Evolutionary conservation across 1,140 invertebrate species (phyloP).

Genomic region (Asobara japonica): DNA sequence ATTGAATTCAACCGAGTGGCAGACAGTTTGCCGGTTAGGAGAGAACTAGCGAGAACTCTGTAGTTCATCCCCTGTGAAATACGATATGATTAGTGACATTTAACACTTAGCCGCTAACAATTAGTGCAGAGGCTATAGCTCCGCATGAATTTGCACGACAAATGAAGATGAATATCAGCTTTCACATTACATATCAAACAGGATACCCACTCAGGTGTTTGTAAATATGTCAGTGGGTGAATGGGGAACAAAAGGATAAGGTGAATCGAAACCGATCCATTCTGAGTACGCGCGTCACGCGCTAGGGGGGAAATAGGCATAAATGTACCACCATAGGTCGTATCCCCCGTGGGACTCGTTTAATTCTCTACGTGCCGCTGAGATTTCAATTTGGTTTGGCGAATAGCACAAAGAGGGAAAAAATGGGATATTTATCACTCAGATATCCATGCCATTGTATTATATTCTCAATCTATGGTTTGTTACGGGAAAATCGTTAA

Average conservation of each 20-base stretch:
- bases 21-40: background rate
- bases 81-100: background rate
- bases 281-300: constrained; percentile 32
- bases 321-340: constrained; percentile 10
- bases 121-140: background rate
- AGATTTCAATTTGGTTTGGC: constrained; percentile 33
- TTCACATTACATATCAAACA: background rate
- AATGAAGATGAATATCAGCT: background rate
- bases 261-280: constrained; percentile 33
- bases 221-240: background rate
- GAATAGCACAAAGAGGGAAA: constrained; percentile 2
- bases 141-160: background rate
- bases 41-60: background rate
- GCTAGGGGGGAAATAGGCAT: background rate
- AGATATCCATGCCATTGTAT: too few species aligned
- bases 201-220: background rate
- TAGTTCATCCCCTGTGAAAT: background rate
- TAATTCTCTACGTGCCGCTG: constrained; percentile 34
- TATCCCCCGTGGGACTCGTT: constrained; percentile 37
- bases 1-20: background rate
- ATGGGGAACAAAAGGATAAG: background rate
- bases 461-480: too few species aligned
- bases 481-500: too few species aligned
- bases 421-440: background rate
- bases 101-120: background rate